These are phyloP conservation scores for Eupithecia inturbata DNA, from an alignment of 2,888 invertebrate species.

Conservation along the genomic window DNA sequence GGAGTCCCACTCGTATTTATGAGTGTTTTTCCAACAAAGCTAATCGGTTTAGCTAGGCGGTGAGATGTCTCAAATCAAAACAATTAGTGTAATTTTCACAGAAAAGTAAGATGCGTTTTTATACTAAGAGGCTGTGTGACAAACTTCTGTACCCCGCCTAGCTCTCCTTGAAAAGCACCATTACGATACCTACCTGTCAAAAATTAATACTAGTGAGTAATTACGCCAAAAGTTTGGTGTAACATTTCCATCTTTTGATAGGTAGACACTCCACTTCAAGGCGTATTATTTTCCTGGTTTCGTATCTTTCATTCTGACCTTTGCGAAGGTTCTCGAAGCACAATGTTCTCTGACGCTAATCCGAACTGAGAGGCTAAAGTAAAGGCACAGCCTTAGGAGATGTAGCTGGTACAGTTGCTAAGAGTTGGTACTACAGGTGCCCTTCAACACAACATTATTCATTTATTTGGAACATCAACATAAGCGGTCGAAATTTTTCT, in stretches of 20 bases:
- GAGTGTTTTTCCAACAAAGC: neutral
- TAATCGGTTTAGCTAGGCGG: neutral
- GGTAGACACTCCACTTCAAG: neutral
- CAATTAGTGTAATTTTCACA: neutral
- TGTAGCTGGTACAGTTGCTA: neutral
- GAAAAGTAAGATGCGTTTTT: neutral
- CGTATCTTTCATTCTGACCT: slow-evolving; percentile 28
- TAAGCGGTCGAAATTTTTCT: neutral
- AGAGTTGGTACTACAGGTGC: too few relatives aligned
- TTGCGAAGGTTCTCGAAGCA: slow-evolving; percentile 14
- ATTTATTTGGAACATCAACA: neutral
- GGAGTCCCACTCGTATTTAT: neutral
- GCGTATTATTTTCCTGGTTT: slow-evolving; percentile 1
- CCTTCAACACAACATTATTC: neutral
- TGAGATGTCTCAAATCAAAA: neutral
- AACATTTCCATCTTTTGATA: neutral
- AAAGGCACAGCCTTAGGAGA: slow-evolving; percentile 2
- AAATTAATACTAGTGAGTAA: neutral
- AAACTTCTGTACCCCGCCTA: neutral
- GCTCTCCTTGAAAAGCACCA: neutral
- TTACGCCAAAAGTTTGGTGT: neutral
- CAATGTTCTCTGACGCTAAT: slow-evolving; percentile 27
- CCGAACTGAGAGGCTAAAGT: slow-evolving; percentile 19
- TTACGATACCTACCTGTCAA: neutral
- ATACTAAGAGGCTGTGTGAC: too few relatives aligned